Percentiles rank a stretch among this genome's conserved stretches.
phyloP scores from a whole-genome alignment of 2,113 vertebrate species.

The Eolophus roseicapilla region DNA sequence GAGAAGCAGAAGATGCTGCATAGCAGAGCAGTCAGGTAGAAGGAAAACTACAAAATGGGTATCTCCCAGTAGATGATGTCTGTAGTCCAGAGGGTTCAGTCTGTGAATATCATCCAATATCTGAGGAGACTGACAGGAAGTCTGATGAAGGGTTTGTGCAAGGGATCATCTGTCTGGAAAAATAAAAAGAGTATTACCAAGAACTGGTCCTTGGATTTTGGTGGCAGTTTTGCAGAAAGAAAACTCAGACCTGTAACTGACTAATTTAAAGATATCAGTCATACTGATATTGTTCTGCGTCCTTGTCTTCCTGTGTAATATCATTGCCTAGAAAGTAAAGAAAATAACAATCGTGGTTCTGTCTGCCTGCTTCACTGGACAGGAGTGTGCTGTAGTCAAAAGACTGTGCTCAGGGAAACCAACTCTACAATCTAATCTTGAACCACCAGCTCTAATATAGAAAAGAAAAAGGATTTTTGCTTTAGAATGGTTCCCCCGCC shows the following conservation, averaged over 20 bases:
- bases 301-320: background rate
- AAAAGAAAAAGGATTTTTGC: background rate
- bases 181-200: background rate
- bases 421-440: background rate
- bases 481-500: background rate
- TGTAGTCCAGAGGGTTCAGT: background rate
- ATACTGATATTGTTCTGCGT: background rate
- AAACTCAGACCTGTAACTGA: background rate
- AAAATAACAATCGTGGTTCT: background rate
- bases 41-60: background rate
- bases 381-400: background rate
- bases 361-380: background rate
- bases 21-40: background rate
- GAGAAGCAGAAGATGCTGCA: background rate
- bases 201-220: background rate
- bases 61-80: background rate
- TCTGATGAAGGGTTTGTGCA: background rate
- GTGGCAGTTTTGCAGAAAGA: background rate
- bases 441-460: background rate
- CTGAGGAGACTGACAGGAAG: background rate
- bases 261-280: background rate
- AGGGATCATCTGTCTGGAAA: background rate
- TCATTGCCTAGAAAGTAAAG: background rate
- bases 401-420: background rate
- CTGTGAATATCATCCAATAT: background rate